Percentiles rank a stretch among this genome's conserved stretches.
Evolutionary conservation across 2,113 vertebrate genomes (phyloP).

Genomic region (Seriola quinqueradiata): DNA sequence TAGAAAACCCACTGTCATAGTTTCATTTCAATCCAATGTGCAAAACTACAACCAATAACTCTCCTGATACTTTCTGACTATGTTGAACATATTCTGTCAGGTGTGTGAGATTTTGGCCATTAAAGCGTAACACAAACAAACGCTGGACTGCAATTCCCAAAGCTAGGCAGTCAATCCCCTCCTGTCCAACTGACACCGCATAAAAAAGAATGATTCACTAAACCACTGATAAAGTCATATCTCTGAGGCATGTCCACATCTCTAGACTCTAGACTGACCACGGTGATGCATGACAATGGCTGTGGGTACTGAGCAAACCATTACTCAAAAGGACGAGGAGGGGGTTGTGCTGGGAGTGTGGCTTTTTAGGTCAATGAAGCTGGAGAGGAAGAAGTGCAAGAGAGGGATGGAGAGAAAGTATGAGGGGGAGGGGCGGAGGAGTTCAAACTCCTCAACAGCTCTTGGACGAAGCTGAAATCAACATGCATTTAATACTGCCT

Average conservation of each 20-base stretch:
- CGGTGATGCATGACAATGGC: conserved; percentile 34
- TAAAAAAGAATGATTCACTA: conserved; percentile 45
- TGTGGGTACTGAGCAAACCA: conserved; percentile 37
- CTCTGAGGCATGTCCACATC: conserved; percentile 36
- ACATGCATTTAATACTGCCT: conserved; percentile 23
- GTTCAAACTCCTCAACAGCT: conserved; percentile 16
- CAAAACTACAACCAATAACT: background rate
- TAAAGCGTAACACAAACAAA: background rate
- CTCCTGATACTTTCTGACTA: background rate
- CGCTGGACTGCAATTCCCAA: background rate
- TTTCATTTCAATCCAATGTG: background rate
- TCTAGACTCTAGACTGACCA: conserved; percentile 34
- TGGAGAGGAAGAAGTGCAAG: conserved; percentile 14
- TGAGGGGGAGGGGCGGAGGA: background rate
- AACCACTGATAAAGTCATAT: conserved; percentile 51
- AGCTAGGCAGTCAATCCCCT: conserved; percentile 4
- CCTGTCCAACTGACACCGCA: conserved; percentile 26
- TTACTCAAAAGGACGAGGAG: conserved; percentile 31
- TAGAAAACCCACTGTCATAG: background rate
- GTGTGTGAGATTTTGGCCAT: background rate
- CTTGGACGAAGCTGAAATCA: conserved; percentile 47
- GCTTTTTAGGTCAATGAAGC: conserved; percentile 64
- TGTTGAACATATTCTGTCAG: background rate
- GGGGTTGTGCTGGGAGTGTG: conserved; percentile 48
- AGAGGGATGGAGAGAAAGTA: background rate